Base-by-base conservation (phyloP, 2,113 vertebrate species). In the Hemiscyllium ocellatum region DNA sequence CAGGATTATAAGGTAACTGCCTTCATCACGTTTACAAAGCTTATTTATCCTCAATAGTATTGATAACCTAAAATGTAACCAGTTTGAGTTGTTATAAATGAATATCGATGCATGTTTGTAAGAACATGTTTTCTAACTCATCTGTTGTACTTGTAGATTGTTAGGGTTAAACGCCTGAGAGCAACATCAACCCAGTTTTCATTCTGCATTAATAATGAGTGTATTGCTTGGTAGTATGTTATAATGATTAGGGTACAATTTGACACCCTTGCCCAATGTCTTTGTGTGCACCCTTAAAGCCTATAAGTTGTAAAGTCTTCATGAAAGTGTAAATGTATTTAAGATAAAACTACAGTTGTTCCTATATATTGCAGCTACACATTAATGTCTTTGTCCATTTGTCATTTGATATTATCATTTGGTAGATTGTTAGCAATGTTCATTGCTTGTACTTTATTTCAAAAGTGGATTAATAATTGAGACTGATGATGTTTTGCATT, bases 1-100 rank as follows among this genome's bases (percentile, higher is more conserved):
- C 98, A 99, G 29, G 99, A 99, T 86, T 98, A 97, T 95, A 99
- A 99, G 98, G 98, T 99, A 97, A 96, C 12, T 72, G 12, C 37
- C 66, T n/a, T 4, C 12, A 50, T 17, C 24, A 29, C 15, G 42
- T 29, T 52, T 95, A n/a, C 72, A 52, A 72, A 65, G 3, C 4
- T 69, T 12, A 47, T 72, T 72, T 50, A 72, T 50, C n/a, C 68
- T 17, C 47, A 50, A 50, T 50, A 13, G 26, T 17, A 33, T 95
- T 70, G 42, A 72, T 95, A 26, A 72, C 37, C 66, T 15, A 50
- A 47, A 50, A 47, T 26, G 47, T 72, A 50, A 42, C 42, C 26
- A 52, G 10, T 52, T 33, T 52, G 37, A 3, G 1, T 52, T 95
- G 26, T 61, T 29, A 89, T 24, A 65, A 61, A 29, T 15, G 56